These are phyloP conservation scores for Centropus unirufus DNA, from an alignment of 2,113 vertebrate genomes.

Conservation along the genomic window DNA sequence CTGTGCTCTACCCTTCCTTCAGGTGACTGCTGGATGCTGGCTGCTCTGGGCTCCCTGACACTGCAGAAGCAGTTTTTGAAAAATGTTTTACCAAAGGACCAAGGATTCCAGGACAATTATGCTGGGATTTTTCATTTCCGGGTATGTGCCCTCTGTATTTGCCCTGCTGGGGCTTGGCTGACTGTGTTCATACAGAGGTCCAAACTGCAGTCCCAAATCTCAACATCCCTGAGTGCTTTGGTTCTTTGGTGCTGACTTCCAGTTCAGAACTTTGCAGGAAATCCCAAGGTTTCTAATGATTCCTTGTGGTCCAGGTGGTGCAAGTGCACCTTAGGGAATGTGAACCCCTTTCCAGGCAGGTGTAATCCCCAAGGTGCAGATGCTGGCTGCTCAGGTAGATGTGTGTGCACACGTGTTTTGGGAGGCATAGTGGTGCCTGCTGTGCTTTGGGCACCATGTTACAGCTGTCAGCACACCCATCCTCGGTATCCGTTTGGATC, in stretches of 20 bases:
- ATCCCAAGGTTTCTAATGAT: neutral
- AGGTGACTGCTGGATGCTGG: conserved; percentile 76
- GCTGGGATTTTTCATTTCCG: conserved; percentile 81
- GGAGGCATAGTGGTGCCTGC: neutral
- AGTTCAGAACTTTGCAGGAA: neutral
- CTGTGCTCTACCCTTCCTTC: neutral
- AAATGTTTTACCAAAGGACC: conserved; percentile 73
- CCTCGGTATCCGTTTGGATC: neutral
- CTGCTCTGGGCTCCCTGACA: conserved; percentile 78
- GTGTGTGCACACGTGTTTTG: neutral
- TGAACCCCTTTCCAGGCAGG: neutral
- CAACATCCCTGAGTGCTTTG: neutral
- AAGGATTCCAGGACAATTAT: conserved; percentile 73
- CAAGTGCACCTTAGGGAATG: neutral
- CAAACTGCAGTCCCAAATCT: neutral
- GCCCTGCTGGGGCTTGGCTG: neutral
- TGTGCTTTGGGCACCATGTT: neutral
- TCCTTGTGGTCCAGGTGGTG: neutral
- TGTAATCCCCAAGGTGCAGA: neutral
- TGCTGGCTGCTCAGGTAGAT: neutral
- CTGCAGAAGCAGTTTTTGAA: conserved; percentile 58
- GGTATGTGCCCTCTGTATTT: conserved; percentile 59
- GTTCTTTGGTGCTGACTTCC: neutral
- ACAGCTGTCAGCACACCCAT: neutral
- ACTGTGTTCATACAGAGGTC: neutral